Base-by-base conservation (phyloP, 2,797 vertebrate species). In the Mareca penelope region DNA sequence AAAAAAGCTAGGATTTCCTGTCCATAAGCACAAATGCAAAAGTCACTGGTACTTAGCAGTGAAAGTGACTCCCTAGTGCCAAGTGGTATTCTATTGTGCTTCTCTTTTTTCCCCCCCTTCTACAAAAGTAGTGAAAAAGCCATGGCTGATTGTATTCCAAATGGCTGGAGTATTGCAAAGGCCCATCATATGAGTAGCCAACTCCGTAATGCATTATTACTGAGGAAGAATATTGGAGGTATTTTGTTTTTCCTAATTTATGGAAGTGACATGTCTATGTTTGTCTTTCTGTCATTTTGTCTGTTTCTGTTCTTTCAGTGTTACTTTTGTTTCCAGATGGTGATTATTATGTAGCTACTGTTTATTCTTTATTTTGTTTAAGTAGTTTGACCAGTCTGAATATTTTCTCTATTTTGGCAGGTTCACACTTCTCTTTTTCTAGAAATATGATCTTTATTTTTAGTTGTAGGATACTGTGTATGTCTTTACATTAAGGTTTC, bases 11-110 rank as follows among this genome's bases (percentile, higher is more conserved):
- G 35, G 87, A 60, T 95, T 96, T 96, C 90, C 78, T 94, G 83
- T 81, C 31, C 46, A n/a, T 84, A 89, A 95, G 50, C 83, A 91
- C 87, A 95, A 86, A 89, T 64, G 89, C 39, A 89, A 82, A 95
- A 93, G 83, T 60, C 37, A 81, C 4, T 80, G 77, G 37, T 19
- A 3, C 81, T 89, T 65, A 90, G 78, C 50, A 67, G 40, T 52
- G 55, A 35, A 95, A 89, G 86, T 60, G 75, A 55, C 10, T 2
- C 24, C 56, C 39, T 61, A 76, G 53, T 91, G 67, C 72, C 90
- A 91, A 69, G 17, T 52, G 60, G 17, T 35, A 69, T 87, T 95
- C 65, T 85, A 16, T 77, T 87, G 33, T 94, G 39, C 65, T 1
- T 40, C 13, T 78, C 29, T 63, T 19, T 60, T 44, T 42, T 68